Base-by-base conservation (phyloP, 2,797 vertebrate species). In the Nothura maculosa region DNA sequence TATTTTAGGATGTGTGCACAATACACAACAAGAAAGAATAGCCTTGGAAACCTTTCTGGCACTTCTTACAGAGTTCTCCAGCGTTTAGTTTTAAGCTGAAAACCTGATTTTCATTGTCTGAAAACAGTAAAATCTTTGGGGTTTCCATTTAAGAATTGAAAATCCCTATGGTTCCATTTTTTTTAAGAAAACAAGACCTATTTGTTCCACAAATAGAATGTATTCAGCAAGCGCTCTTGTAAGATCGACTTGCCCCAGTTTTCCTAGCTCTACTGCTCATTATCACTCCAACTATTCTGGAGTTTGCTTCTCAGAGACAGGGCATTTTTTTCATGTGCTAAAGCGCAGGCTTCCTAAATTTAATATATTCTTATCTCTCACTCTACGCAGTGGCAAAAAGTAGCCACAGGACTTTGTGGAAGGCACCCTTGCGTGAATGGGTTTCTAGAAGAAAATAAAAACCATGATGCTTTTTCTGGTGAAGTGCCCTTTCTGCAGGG, bases 211-310 rank as follows among this genome's bases (percentile, higher is more conserved):
- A 69, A 20, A n/a, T 42, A 32, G 38, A 78, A 10, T 15, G 30
- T 60, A 42, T 45, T 43, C 42, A 87, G 38, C 10, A 84, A 90
- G 21, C 8, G 10, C 20, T 40, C 28, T 55, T 78, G 3, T 21
- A 87, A 73, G 47, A 73, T 14, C 50, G 89, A 76, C 28, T 70
- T 76, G 27, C 55, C 62, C 42, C 32, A 6, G 3, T 87, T 89
- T 81, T 25, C 30, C 48, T 57, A 32, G 4, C 4, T 32, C 27
- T 69, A 72, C 72, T 20, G 12, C 21, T 83, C 13, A 36, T 75
- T 80, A 72, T 67, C 52, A 73, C 20, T 42, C 3, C 17, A 79
- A 67, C 22, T 55, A 19, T 67, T 81, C 43, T 63, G 19, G 7
- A 61, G 2, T 30, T 25, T 50, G 36, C 70, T 93, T 90, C 72